phyloP scores from a whole-genome alignment of 2,888 invertebrate genomes.

The Cryptus armator region DNA sequence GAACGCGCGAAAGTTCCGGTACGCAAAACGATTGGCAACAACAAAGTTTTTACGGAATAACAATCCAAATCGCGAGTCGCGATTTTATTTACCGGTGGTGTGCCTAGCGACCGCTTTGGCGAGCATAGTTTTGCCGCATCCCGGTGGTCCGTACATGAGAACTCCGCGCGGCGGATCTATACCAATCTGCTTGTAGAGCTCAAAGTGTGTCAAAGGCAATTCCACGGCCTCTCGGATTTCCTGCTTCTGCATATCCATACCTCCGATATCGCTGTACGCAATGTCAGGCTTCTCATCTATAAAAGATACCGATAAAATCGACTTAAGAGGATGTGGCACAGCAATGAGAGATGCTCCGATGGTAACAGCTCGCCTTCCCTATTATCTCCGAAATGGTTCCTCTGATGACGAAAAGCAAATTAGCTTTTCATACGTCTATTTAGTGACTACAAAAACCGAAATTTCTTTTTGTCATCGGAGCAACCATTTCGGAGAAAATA shows the following conservation, averaged over 20 bases:
- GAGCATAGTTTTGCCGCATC: slow-evolving; percentile 99
- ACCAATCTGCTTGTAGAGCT: slow-evolving; percentile 99
- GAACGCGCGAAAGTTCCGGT: neutral
- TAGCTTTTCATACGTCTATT: too few species aligned
- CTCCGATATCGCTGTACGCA: slow-evolving; percentile 98
- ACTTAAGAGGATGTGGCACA: too few species aligned
- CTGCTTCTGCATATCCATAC: slow-evolving; percentile 99
- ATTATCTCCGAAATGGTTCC: too few species aligned
- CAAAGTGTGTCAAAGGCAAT: slow-evolving; percentile 98
- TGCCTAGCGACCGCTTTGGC: slow-evolving; percentile 99
- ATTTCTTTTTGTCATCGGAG: too few species aligned
- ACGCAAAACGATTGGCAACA: neutral
- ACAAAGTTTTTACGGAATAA: neutral
- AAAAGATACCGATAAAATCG: slow-evolving; percentile 16
- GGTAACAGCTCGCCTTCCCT: neutral
- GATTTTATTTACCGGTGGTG: slow-evolving; percentile 91
- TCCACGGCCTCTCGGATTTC: slow-evolving; percentile 99
- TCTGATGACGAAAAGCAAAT: too few species aligned
- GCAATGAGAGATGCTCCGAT: too few species aligned
- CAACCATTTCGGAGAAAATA: too few species aligned
- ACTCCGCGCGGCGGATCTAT: slow-evolving; percentile 99
- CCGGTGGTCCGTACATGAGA: slow-evolving; percentile 99
- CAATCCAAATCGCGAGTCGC: neutral
- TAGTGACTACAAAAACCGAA: too few species aligned
- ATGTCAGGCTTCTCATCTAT: slow-evolving; percentile 99